Evolutionary conservation across 2,888 invertebrate genomes (phyloP), one percentile per base, ranked within the genome.

Genomic region (Sepioteuthis lessoniana): DNA sequence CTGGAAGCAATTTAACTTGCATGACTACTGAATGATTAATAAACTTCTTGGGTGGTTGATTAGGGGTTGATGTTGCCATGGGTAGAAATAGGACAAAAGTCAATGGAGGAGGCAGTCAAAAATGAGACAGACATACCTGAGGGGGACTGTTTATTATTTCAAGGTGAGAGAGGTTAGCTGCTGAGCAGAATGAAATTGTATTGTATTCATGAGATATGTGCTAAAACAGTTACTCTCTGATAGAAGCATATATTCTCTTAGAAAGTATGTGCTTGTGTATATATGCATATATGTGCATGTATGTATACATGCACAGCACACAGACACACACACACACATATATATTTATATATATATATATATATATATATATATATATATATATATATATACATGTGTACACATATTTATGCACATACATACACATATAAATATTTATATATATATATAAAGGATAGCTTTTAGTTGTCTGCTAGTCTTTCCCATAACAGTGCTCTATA

Each of bases 21-120:
- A n/a, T 76, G 76, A n/a, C 76, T 76, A 76, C 76, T 76, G 76
- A 76, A 76, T 76, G 76, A 76, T 76, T 76, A 76, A 76, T 76
- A 76, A 76, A 76, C 76, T 76, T 76, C 76, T 76, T 76, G 76
- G 76, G 76, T 76, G 76, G 76, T 76, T 76, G 76, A 76, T 76
- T 76, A 76, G 35, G 25, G 16, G 35, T 76, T 76, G n/a, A 76
- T 76, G 10, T 76, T 31, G 76, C n/a, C 76, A n/a, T 76, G 76
- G 76, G n/a, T 10, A 76, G 76, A 76, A 76, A n/a, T 19, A 19
- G 60, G 76, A 35, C 13, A 76, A 76, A 76, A n/a, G 76, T 76
- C 76, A n/a, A 76, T 76, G 35, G 76, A 76, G 19, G 76, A 13
- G 35, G n/a, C n/a, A 16, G n/a, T 76, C 16, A 76, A 35, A 76